Evolutionary conservation across 2,888 invertebrate species (phyloP).

Genomic region (Eristalinus sepulchralis): DNA sequence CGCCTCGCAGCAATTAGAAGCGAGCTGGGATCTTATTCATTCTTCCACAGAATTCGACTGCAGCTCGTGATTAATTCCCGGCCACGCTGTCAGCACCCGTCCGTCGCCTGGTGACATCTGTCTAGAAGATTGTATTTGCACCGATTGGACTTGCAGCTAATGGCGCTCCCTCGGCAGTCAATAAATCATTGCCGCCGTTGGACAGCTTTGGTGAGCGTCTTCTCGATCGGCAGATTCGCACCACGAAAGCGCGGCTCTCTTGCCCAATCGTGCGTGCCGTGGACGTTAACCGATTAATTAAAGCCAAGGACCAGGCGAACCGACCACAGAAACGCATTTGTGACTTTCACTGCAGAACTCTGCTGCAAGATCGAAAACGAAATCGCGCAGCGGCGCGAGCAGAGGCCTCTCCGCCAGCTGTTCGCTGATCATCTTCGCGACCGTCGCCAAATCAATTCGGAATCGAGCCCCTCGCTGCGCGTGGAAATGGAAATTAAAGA

Average conservation of each 20-base stretch:
- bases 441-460: constrained; percentile 34
- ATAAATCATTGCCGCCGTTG: constrained; percentile 55
- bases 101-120: constrained; percentile 41
- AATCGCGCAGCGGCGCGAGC: constrained; percentile 24
- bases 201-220: constrained; percentile 5
- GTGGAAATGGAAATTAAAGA: constrained; percentile 47
- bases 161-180: constrained; percentile 62
- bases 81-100: constrained; percentile 27
- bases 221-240: constrained; percentile 13
- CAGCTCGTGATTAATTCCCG: constrained; percentile 35
- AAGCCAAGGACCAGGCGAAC: constrained; percentile 67
- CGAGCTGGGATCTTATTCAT: constrained; percentile 34
- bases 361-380: neutral
- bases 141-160: neutral
- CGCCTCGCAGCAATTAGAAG: neutral
- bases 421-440: constrained; percentile 22
- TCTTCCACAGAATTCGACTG: constrained; percentile 26
- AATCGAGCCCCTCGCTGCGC: neutral
- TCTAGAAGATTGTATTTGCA: constrained; percentile 12
- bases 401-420: constrained; percentile 21
- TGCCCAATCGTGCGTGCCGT: constrained; percentile 49
- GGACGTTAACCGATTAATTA: constrained; percentile 64
- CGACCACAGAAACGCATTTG: constrained; percentile 60
- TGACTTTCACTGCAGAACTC: constrained; percentile 57
- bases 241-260: constrained; percentile 21